A percentile compares a stretch with the other conserved stretches of the same genome.
phyloP scores from a whole-genome alignment of 2,888 invertebrate genomes.

The Dicyrtoma fusca region DNA sequence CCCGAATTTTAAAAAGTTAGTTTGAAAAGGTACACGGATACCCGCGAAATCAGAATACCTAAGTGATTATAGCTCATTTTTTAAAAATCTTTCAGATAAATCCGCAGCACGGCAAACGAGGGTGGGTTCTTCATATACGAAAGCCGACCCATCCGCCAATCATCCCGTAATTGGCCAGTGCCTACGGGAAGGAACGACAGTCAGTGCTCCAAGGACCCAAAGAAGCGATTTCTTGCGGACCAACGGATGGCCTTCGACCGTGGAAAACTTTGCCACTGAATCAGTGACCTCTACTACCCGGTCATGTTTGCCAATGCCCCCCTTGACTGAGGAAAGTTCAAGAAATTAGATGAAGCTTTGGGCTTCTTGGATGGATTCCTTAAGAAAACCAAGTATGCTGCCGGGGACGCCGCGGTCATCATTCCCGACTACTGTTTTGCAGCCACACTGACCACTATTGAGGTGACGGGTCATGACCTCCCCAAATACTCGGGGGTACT shows the following conservation, averaged over 20 bases:
- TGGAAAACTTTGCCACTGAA: conserved; percentile 73
- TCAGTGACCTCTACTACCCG: conserved; percentile 64
- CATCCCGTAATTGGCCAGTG: conserved; percentile 75
- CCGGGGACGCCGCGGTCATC: conserved; percentile 59
- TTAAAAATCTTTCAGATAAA: too few relatives aligned
- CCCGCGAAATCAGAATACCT: too few relatives aligned
- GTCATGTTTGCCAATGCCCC: too few relatives aligned
- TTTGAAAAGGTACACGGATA: not conserved
- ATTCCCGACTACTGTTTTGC: conserved; percentile 62
- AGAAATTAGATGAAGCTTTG: conserved; percentile 59
- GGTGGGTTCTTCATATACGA: conserved; percentile 81
- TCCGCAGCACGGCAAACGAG: conserved; percentile 81
- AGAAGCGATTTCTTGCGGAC: too few relatives aligned
- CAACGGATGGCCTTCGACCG: conserved; percentile 79
- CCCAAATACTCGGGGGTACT: conserved; percentile 70
- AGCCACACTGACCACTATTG: conserved; percentile 60
- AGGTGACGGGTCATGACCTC: conserved; percentile 67
- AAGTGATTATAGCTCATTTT: not conserved
- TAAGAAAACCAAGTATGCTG: conserved; percentile 58
- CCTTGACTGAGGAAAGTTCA: conserved; percentile 58
- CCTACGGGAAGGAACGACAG: conserved; percentile 77
- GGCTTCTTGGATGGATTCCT: conserved; percentile 60
- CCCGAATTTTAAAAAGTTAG: conserved; percentile 70
- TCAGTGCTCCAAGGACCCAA: conserved; percentile 79
- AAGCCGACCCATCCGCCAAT: conserved; percentile 85